phyloP scores from a whole-genome alignment of 2,113 vertebrate species.

The Danionella cerebrum region DNA sequence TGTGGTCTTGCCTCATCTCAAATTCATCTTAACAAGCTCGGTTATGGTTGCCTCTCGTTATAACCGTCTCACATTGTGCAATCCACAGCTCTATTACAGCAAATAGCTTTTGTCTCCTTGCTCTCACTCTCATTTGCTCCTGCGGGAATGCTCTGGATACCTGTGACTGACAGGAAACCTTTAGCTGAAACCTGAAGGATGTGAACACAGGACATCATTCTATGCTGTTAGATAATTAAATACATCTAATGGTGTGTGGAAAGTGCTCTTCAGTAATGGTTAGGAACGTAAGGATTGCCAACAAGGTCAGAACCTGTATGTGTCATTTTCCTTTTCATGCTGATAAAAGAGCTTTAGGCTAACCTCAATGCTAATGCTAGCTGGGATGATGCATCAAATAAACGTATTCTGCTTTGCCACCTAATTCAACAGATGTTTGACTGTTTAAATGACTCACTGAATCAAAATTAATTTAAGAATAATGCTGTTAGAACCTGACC shows the following conservation, averaged over 20 bases:
- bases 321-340: neutral
- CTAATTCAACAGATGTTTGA: neutral
- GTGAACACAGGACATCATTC: neutral
- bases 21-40: neutral
- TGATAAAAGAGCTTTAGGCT: neutral
- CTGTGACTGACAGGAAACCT: neutral
- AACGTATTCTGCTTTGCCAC: neutral
- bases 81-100: neutral
- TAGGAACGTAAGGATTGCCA: neutral
- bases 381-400: neutral
- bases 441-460: neutral
- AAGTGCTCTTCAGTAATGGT: no score
- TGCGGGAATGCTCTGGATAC: neutral
- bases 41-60: slow-evolving; percentile 4
- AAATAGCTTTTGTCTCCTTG: neutral
- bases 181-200: neutral
- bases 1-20: slow-evolving; percentile 1
- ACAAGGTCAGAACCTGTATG: neutral
- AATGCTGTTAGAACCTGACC: neutral
- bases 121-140: neutral
- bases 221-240: neutral
- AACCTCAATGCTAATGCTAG: neutral
- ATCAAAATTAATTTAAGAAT: neutral
- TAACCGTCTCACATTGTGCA: slow-evolving; percentile 7
- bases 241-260: no score